Evolutionary conservation across 2,797 vertebrate species (phyloP), one percentile per base, ranked within the genome.

Genomic region (Onychomys torridus): DNA sequence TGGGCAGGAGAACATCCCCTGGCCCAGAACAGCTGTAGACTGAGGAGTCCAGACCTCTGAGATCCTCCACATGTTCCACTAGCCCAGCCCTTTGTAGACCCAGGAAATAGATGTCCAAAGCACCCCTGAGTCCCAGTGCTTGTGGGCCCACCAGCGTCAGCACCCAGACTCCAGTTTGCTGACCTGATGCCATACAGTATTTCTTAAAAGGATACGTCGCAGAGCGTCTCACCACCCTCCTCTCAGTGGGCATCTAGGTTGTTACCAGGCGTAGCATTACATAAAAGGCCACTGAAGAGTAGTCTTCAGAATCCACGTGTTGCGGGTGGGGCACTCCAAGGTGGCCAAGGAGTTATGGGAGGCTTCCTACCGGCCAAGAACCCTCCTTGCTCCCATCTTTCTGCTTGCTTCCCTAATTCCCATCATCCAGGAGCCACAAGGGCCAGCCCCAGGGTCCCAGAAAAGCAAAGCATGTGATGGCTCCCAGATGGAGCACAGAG

Each of bases 91-190:
- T 83, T 59, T 13, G 2, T 29, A 82, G 37, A 95, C 4, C n/a
- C 61, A 63, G 37, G 82, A 34, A 90, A 25, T 29, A 6, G 37
- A n/a, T 46, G 57, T 59, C 49, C n/a, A 9, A 59, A 83, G 67
- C 1, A 46, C 4, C 49, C 29, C 25, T 0, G 1, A 17, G 55
- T 25, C 12, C 57, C 43, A 1, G 3, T 75, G 40, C 55, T n/a
- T 52, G 7, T 0, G 75, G 46, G 23, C 0, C 46, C n/a, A 19
- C 13, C 91, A 63, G 2, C 2, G 1, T 2, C 2, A 34, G 55
- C 9, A 1, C 4, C 43, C 0, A 25, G 49, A 25, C 21, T 65
- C 55, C 29, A 25, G n/a, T 37, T 81, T 71, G 52, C 25, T 71
- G 34, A 40, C 5, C 49, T 46, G 14, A 16, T 4, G 7, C 16